Conservation (phyloP, 2,888 invertebrate genomes). For the Machimus atricapillus region DNA sequence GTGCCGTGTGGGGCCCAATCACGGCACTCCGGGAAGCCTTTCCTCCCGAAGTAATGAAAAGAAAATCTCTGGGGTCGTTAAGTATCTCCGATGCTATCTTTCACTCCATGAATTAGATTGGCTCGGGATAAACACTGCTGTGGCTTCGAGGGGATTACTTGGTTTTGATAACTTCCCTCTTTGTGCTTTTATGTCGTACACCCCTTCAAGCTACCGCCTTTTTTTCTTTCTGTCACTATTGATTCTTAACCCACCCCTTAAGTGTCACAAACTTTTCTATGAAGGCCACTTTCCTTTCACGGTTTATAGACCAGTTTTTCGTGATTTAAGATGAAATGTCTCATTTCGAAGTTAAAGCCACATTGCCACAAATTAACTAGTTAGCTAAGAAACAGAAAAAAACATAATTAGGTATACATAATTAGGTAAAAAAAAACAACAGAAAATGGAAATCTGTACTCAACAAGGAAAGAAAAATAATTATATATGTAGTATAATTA, state of each 20-base stretch:
- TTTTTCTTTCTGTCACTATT: background rate
- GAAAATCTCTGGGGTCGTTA: constrained; percentile 38
- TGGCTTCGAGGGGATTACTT: constrained; percentile 20
- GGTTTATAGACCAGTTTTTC: background rate
- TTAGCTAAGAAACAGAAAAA: background rate
- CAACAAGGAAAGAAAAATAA: no score
- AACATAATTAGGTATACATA: background rate
- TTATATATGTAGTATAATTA: no score
- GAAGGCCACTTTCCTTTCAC: background rate
- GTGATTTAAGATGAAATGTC: background rate
- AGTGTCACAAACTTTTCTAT: background rate
- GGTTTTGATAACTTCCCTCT: constrained; percentile 1
- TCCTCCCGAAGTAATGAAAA: constrained; percentile 27
- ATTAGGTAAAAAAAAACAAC: background rate
- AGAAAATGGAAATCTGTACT: no score
- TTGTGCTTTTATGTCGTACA: background rate
- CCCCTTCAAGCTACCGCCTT: background rate
- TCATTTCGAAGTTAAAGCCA: background rate
- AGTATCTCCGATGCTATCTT: constrained; percentile 15
- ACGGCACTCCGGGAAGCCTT: constrained; percentile 15
- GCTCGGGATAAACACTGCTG: constrained; percentile 20
- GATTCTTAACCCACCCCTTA: background rate
- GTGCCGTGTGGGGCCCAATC: constrained; percentile 25
- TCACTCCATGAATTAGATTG: constrained; percentile 10
- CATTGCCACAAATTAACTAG: background rate